Conservation (phyloP, 2,113 vertebrate genomes). For the Chaenocephalus aceratus region DNA sequence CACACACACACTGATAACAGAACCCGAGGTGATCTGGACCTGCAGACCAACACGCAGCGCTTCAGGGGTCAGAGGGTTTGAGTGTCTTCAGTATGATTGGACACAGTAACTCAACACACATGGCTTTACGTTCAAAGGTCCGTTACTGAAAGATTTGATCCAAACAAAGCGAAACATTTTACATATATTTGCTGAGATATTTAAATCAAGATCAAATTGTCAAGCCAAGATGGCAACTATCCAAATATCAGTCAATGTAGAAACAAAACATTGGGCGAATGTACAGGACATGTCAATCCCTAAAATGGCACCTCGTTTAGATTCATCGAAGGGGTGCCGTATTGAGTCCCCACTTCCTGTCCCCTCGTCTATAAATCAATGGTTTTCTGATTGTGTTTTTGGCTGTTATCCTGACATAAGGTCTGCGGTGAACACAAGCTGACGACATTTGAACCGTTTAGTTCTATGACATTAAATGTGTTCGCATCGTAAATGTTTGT, state of each 20-base stretch:
- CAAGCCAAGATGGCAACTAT: too few species aligned
- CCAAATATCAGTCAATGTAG: too few species aligned
- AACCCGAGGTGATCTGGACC: conserved; percentile 13
- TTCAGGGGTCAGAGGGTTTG: background rate
- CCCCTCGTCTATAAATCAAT: too few species aligned
- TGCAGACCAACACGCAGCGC: background rate
- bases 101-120: background rate
- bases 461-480: too few species aligned
- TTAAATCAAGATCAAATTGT: background rate
- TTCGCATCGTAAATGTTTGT: too few species aligned
- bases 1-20: conserved; percentile 5
- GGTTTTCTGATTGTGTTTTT: too few species aligned
- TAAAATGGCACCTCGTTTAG: background rate
- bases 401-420: too few species aligned
- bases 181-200: background rate
- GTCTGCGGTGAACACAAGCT: too few species aligned
- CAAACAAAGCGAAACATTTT: background rate
- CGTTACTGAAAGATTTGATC: background rate
- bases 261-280: too few species aligned
- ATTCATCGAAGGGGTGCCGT: background rate
- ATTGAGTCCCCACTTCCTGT: too few species aligned
- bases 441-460: too few species aligned
- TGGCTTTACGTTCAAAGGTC: conserved; percentile 1
- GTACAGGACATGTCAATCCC: too few species aligned
- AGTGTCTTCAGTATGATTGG: background rate